phyloP scores from a whole-genome alignment of 2,888 invertebrate species.

The Macroteleia sp. region DNA sequence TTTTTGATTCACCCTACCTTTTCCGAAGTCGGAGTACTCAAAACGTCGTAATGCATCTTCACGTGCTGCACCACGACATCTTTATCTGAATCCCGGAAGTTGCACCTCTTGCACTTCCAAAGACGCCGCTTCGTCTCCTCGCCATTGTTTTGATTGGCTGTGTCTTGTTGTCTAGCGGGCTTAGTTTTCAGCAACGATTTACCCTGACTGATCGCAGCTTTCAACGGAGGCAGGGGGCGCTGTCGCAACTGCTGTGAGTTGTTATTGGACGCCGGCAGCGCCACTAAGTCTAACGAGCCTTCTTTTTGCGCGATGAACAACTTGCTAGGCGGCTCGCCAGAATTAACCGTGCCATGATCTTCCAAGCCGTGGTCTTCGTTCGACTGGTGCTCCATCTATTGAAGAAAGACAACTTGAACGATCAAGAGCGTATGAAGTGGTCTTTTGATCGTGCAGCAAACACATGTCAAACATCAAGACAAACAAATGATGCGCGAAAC shows the following conservation, averaged over 20 bases:
- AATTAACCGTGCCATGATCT: constrained; percentile 68
- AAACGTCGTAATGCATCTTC: constrained; percentile 87
- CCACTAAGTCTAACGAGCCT: constrained; percentile 68
- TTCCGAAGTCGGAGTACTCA: too few species aligned
- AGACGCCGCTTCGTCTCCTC: constrained; percentile 89
- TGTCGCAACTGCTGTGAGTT: constrained; percentile 69
- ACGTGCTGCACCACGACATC: constrained; percentile 88
- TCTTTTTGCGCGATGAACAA: constrained; percentile 70
- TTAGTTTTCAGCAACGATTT: constrained; percentile 76
- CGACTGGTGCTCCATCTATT: constrained; percentile 72
- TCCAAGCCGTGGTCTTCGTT: constrained; percentile 74
- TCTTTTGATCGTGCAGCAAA: too few species aligned
- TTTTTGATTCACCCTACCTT: too few species aligned
- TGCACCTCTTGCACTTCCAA: constrained; percentile 96
- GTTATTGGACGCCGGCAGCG: constrained; percentile 65
- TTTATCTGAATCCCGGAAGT: constrained; percentile 89
- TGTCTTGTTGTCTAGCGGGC: constrained; percentile 38
- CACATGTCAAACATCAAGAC: background rate
- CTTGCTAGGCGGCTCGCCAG: constrained; percentile 74
- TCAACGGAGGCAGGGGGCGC: constrained; percentile 86
- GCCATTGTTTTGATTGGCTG: constrained; percentile 65
- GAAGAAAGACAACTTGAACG: background rate
- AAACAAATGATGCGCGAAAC: constrained; percentile 3
- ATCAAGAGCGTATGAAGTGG: background rate
- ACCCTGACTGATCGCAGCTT: constrained; percentile 85